A percentile compares a stretch with the other conserved stretches of the same genome.
phyloP scores from a whole-genome alignment of 2,797 vertebrate genomes.

The Erithacus rubecula region DNA sequence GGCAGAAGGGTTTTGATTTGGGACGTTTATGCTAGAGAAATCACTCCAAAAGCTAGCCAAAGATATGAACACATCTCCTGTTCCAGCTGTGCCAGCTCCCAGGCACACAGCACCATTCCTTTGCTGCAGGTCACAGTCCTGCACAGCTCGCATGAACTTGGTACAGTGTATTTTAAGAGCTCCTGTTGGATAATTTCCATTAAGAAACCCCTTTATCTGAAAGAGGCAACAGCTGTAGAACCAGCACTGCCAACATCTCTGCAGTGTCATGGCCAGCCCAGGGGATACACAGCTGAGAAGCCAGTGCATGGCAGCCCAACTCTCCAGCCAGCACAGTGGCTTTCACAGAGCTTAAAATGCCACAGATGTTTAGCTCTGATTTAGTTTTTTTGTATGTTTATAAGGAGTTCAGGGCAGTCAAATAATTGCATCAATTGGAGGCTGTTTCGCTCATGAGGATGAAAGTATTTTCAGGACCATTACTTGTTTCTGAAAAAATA shows the following conservation, averaged over 20 bases:
- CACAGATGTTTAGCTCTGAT: background rate
- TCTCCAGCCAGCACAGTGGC: background rate
- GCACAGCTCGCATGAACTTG: accelerated
- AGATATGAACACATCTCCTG: background rate
- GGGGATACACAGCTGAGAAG: background rate
- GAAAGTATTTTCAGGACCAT: background rate
- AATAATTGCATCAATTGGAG: background rate
- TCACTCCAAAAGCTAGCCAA: background rate
- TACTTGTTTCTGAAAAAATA: background rate
- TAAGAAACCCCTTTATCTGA: background rate
- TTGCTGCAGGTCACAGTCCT: background rate
- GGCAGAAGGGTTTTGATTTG: background rate
- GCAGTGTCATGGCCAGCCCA: background rate
- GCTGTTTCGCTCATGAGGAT: background rate
- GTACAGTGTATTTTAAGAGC: background rate
- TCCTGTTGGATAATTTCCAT: background rate
- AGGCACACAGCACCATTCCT: background rate
- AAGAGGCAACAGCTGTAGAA: background rate
- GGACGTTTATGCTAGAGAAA: background rate
- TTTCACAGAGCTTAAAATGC: background rate
- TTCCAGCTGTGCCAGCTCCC: background rate
- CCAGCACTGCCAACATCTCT: background rate
- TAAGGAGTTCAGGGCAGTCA: background rate
- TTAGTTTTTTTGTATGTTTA: background rate
- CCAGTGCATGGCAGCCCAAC: background rate